Evolutionary conservation across 1,140 invertebrate species (phyloP).

Genomic region (Drosophila sproati): DNA sequence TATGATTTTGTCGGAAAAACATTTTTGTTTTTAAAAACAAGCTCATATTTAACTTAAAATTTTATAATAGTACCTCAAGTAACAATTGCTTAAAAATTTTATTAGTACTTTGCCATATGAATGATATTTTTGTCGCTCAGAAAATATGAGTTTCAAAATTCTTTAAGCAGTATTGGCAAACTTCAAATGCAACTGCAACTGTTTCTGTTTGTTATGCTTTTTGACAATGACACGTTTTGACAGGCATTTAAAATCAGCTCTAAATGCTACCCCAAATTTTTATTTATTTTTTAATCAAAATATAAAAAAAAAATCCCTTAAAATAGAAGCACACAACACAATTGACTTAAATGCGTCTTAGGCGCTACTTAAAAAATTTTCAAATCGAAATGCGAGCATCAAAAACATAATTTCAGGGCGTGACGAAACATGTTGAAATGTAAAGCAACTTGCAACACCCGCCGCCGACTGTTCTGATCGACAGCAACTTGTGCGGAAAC

Average conservation of each 20-base stretch:
- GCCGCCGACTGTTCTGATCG: constrained; percentile 52
- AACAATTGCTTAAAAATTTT: no score
- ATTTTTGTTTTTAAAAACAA: no score
- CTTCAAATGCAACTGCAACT: constrained; percentile 28
- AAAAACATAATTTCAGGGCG: constrained; percentile 61
- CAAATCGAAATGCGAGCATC: constrained; percentile 50
- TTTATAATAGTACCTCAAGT: no score
- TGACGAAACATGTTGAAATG: constrained; percentile 76
- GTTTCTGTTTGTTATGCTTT: constrained; percentile 32
- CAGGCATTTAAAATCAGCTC: constrained; percentile 46
- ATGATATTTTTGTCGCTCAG: no score
- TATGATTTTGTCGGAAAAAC: no score
- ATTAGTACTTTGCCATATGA: no score
- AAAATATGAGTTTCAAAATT: neutral
- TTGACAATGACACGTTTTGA: constrained; percentile 53
- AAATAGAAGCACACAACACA: constrained; percentile 18
- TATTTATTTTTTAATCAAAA: constrained; percentile 13
- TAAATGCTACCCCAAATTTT: constrained; percentile 33
- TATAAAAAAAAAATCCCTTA: constrained; percentile 6
- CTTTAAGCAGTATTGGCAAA: constrained; percentile 4
- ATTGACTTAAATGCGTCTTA: constrained; percentile 34
- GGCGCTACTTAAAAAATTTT: constrained; percentile 52
- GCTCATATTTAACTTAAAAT: no score
- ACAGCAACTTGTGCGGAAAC: constrained; percentile 80
- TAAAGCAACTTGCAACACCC: constrained; percentile 55